phyloP scores from a whole-genome alignment of 2,113 vertebrate species.

The Anoura caudifer region DNA sequence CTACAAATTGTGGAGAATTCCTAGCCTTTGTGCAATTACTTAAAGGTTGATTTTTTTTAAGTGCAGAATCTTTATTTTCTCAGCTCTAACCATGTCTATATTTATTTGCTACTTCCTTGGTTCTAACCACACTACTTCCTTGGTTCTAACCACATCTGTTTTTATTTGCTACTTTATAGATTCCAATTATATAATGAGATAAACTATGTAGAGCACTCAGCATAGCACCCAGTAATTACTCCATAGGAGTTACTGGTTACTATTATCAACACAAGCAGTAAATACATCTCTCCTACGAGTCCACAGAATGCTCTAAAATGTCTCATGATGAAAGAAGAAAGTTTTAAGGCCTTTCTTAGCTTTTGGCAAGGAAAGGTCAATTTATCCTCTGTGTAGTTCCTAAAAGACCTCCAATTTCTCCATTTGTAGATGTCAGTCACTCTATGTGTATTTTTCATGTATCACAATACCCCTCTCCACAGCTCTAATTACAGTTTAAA shows the following conservation, averaged over 20 bases:
- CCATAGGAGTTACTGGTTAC: background rate
- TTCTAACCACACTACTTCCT: slow-evolving; percentile 47
- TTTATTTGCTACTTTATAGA: slow-evolving; percentile 22
- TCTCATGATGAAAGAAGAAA: background rate
- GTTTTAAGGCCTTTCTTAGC: background rate
- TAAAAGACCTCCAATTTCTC: background rate
- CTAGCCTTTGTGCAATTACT: background rate
- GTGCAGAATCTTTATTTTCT: slow-evolving; percentile 23
- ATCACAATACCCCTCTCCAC: background rate
- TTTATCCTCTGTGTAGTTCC: background rate
- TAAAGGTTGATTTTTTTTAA: background rate
- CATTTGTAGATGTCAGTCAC: background rate
- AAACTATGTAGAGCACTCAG: background rate
- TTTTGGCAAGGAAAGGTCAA: background rate
- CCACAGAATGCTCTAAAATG: background rate
- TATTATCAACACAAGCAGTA: background rate
- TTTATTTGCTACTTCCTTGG: slow-evolving; percentile 39
- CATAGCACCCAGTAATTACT: background rate
- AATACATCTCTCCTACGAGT: background rate
- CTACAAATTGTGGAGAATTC: background rate
- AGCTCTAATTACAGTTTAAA: background rate
- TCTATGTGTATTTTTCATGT: background rate
- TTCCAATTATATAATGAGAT: slow-evolving; percentile 23
- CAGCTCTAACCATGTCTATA: background rate
- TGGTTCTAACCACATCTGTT: slow-evolving; percentile 33